Conservation (phyloP, 1,140 invertebrate genomes). For the Diachasma alloeum region DNA sequence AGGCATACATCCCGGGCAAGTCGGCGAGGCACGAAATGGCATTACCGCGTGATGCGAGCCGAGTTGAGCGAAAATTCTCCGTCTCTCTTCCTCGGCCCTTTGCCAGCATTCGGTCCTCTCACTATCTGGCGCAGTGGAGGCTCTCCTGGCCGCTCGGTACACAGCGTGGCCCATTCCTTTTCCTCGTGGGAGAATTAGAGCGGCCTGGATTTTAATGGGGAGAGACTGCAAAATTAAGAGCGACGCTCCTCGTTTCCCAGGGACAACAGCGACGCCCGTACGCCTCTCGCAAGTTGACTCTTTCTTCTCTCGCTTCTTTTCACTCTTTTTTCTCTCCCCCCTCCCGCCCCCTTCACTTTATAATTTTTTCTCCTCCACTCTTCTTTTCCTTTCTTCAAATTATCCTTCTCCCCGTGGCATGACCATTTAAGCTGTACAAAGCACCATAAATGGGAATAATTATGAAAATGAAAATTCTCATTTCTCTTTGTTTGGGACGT, state of each 20-base stretch:
- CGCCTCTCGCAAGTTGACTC: background rate
- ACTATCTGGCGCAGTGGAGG: background rate
- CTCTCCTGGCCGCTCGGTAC: background rate
- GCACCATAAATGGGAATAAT: background rate
- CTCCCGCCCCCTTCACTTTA: background rate
- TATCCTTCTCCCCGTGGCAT: background rate
- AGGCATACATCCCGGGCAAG: conserved; percentile 23
- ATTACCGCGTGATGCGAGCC: conserved; percentile 22
- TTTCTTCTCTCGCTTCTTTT: background rate
- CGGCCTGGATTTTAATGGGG: conserved; percentile 33
- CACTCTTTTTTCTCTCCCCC: too few species aligned
- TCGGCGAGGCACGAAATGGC: conserved; percentile 25
- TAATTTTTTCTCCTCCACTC: background rate
- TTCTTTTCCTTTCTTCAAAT: background rate
- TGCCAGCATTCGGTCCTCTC: background rate
- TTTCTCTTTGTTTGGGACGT: background rate
- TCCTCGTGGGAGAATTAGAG: conserved; percentile 23
- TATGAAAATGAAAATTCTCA: background rate
- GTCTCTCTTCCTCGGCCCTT: background rate
- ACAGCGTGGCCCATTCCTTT: background rate
- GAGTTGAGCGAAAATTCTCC: background rate
- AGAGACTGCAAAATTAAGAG: conserved; percentile 34
- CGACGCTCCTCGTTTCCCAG: conserved; percentile 28
- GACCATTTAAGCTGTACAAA: conserved; percentile 3
- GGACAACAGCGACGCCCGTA: conserved; percentile 6